phyloP scores from a whole-genome alignment of 2,113 vertebrate genomes.

The Hydropotes inermis region DNA sequence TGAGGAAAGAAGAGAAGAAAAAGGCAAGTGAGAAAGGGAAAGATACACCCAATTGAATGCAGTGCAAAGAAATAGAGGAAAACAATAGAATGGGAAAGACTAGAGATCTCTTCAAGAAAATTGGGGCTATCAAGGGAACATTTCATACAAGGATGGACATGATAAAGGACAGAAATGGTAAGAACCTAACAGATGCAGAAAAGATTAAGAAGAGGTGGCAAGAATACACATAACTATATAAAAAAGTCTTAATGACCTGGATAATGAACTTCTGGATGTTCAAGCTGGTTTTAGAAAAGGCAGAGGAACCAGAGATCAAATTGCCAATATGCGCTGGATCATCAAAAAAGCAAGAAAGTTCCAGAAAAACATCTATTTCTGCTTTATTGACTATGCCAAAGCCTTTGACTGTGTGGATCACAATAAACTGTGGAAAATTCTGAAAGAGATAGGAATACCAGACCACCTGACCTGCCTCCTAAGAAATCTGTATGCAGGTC shows the following conservation, averaged over 20 bases:
- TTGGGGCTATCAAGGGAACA: not conserved
- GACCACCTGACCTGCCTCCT: too few species aligned
- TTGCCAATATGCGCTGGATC: too few species aligned
- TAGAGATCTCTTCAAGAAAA: not conserved
- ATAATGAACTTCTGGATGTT: not conserved
- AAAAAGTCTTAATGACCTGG: not conserved
- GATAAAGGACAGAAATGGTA: not conserved
- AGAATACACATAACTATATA: not conserved
- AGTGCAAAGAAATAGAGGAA: not conserved
- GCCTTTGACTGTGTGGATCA: too few species aligned
- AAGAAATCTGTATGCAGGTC: too few species aligned
- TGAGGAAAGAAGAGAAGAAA: not conserved
- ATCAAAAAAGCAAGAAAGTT: too few species aligned
- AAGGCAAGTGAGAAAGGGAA: not conserved
- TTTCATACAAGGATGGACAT: not conserved
- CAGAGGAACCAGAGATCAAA: too few species aligned
- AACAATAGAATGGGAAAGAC: not conserved
- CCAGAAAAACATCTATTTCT: too few species aligned
- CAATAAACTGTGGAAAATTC: too few species aligned
- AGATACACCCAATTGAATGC: not conserved
- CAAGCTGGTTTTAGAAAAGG: too few species aligned
- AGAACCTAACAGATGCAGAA: not conserved
- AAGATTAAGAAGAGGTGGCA: not conserved
- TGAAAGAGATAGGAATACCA: too few species aligned
- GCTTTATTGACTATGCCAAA: too few species aligned